Conservation (phyloP, 1,140 invertebrate genomes). For the Bombus ignitus region DNA sequence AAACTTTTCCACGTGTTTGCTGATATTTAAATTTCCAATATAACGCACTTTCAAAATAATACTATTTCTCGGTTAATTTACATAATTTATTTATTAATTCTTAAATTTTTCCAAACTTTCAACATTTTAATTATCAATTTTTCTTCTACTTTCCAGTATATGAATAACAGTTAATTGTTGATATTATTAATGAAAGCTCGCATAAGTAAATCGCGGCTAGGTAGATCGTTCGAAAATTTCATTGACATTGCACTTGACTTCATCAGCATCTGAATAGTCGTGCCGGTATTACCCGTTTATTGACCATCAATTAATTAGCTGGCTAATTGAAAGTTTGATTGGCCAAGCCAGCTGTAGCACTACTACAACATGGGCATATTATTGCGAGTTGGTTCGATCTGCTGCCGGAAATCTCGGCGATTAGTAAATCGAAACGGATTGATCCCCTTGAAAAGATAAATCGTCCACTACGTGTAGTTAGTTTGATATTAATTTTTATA, state of each 20-base stretch:
- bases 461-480: neutral
- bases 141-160: neutral
- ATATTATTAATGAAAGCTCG: neutral
- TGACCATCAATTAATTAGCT: slow-evolving; percentile 20
- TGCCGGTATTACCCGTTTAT: slow-evolving; percentile 5
- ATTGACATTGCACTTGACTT: neutral
- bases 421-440: neutral
- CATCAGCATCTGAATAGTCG: neutral
- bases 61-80: no score
- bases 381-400: neutral
- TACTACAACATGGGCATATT: neutral
- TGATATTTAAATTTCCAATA: neutral
- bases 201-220: neutral
- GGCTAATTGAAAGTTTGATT: slow-evolving; percentile 41
- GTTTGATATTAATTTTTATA: neutral
- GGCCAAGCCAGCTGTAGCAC: neutral
- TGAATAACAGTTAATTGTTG: neutral
- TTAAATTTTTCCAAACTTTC: neutral
- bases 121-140: neutral
- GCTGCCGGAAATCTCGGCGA: neutral
- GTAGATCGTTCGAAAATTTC: neutral
- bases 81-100: neutral
- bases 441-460: neutral
- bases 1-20: no score
- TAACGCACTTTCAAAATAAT: no score